phyloP scores from a whole-genome alignment of 1,140 invertebrate genomes.

The Cyclargus thomasi region DNA sequence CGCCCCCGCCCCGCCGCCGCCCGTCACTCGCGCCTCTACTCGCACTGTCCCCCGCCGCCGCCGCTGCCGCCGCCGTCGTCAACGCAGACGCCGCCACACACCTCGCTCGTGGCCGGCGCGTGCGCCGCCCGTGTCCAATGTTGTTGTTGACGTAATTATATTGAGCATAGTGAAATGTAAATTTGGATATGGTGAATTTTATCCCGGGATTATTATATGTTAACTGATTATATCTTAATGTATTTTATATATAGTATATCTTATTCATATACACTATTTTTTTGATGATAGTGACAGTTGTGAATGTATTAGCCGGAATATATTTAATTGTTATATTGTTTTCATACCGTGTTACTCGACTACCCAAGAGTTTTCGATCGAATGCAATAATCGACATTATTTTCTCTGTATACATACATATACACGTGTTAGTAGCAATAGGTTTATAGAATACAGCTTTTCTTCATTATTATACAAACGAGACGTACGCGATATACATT shows the following conservation, averaged over 20 bases:
- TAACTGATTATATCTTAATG: conserved; percentile 49
- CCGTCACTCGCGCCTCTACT: conserved; percentile 12
- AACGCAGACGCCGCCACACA: conserved; percentile 10
- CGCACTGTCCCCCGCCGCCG: conserved; percentile 16
- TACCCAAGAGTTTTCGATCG: conserved; percentile 45
- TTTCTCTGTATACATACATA: conserved; percentile 53
- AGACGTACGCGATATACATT: conserved; percentile 43
- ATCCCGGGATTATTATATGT: conserved; percentile 52
- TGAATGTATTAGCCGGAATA: conserved; percentile 44
- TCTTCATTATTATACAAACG: conserved; percentile 57
- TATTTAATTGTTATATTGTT: conserved; percentile 69
- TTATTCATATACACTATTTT: conserved; percentile 70
- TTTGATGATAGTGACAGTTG: conserved; percentile 53
- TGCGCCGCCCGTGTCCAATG: conserved; percentile 47
- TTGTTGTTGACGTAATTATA: conserved; percentile 65
- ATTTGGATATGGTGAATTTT: conserved; percentile 62
- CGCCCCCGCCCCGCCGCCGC: conserved; percentile 6
- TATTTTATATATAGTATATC: conserved; percentile 39
- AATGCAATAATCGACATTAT: conserved; percentile 56
- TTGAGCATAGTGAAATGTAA: conserved; percentile 63
- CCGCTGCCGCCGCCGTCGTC: conserved; percentile 28
- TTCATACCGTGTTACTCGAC: conserved; percentile 57
- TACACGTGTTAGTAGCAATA: conserved; percentile 64
- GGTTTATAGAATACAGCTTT: conserved; percentile 42
- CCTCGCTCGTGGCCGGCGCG: conserved; percentile 22